Evolutionary conservation across 2,888 invertebrate species (phyloP), one percentile per base, ranked within the genome.

Genomic region (Rhorus exstirpatorius): DNA sequence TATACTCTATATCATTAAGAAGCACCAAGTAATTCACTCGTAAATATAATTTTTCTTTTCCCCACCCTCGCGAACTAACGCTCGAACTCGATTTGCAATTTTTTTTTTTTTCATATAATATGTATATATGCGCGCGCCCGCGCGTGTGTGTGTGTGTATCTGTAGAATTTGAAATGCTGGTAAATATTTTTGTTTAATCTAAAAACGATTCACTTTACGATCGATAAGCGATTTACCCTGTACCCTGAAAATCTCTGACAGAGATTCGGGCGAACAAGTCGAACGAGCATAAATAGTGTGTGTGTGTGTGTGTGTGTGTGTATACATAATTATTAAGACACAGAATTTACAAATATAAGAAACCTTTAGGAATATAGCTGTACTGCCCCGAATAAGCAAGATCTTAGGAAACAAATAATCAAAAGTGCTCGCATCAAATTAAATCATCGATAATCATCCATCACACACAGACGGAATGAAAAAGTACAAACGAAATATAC

Each of bases 201-300:
- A 74, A 71, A 71, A 72, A 67, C 72, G 70, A 82, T 82, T 75
- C 35, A 75, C 26, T 60, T 58, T 31, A 61, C 61, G 17, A 38
- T 79, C 7, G 51, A 46, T n/a, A 70, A 65, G 79, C 75, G 49
- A 71, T 71, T 10, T 19, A 71, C 71, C 60, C 14, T 75, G 65
- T 82, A 82, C 79, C 82, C 75, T 75, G 82, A 82, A 75, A 75
- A 75, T 49, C 79, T 76, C 79, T 58, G 35, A 51, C 49, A 14
- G 55, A 74, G 71, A 76, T 76, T 53, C 65, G 60, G n/a, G 44
- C 46, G 35, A 67, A 65, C 35, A 58, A 60, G 21, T 81, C 46
- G 68, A 21, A 72, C 44, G 10, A 78, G 55, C 38, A 38, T 35
- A 8, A 51, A 38, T 44, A 46, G 44, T 7, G 35, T n/a, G n/a